Base-by-base conservation (phyloP, 1,140 invertebrate genomes). In the Brachionus sp. region DNA sequence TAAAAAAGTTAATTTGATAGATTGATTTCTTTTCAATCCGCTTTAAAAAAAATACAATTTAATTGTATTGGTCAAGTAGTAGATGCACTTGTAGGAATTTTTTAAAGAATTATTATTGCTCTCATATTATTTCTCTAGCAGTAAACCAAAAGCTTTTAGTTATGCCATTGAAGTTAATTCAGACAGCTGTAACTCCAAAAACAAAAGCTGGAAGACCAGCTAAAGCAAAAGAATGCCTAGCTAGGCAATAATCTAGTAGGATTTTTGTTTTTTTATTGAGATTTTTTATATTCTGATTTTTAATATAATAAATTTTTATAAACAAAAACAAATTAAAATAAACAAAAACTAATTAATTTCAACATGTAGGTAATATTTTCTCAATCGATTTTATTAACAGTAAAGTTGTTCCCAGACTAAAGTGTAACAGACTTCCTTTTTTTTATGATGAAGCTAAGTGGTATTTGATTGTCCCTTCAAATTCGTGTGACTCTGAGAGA, bases 1-100 rank as follows among this genome's bases (percentile, higher is more conserved):
- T 64, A 64, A 64, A 64, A 64, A 64, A 64, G 29, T 64, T 64
- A 64, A 64, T 64, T 33, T 64, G 25, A 64, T 64, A 64, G 25
- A 10, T 64, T 64, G 29, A 64, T 64, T 33, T 64, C 25, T 12
- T 64, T 64, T 64, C 19, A 64, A 64, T 66, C 62, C 23, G 62
- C 62, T 66, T 33, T 25, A 33, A 66, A 33, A 66, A 66, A n/a
- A 35, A n/a, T 66, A 25, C 5, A 66, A 33, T 66, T 66, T 12
- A 66, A 66, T 66, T 25, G 23, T 33, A 35, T 9, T 3, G 53
- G 16, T n/a, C n/a, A n/a, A n/a, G n/a, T n/a, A n/a, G n/a, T n/a
- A n/a, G n/a, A n/a, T n/a, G n/a, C n/a, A n/a, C 53, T 62, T 62
- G 53, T 62, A 62, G 23, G 7, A 3, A 23, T 62, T 62, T 62